phyloP scores from a whole-genome alignment of 2,113 vertebrate species.

The Coptodon bakossiorum region DNA sequence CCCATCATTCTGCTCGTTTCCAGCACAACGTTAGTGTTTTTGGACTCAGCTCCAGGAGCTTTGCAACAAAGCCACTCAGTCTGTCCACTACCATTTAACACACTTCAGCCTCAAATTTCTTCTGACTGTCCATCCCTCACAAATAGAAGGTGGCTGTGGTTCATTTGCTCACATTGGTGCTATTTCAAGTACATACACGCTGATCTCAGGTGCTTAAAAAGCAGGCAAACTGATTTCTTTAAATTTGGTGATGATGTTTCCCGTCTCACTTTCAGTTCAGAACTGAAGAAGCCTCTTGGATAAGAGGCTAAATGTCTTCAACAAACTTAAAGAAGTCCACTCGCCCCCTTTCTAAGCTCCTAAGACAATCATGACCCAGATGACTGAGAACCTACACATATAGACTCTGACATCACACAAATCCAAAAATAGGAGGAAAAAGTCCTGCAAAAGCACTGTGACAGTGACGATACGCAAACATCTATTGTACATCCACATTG shows the following conservation, averaged over 20 bases:
- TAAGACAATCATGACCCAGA: fast-evolving
- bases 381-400: not conserved
- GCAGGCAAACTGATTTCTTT: not conserved
- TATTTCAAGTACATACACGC: fast-evolving
- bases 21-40: not conserved
- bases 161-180: fast-evolving
- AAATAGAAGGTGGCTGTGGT: not conserved
- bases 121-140: not conserved
- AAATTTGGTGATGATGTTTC: not conserved
- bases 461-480: fast-evolving
- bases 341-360: not conserved
- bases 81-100: not conserved
- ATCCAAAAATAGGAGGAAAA: not conserved
- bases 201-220: not conserved
- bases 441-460: not conserved
- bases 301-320: not conserved
- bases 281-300: fast-evolving
- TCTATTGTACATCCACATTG: not conserved
- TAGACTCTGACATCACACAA: not conserved
- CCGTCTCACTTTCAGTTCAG: not conserved
- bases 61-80: not conserved
- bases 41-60: not conserved
- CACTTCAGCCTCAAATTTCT: not conserved
- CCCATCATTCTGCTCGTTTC: not conserved
- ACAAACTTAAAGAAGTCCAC: not conserved